Conservation (phyloP, 2,113 vertebrate genomes). For the Phalacrocorax brasilianus region DNA sequence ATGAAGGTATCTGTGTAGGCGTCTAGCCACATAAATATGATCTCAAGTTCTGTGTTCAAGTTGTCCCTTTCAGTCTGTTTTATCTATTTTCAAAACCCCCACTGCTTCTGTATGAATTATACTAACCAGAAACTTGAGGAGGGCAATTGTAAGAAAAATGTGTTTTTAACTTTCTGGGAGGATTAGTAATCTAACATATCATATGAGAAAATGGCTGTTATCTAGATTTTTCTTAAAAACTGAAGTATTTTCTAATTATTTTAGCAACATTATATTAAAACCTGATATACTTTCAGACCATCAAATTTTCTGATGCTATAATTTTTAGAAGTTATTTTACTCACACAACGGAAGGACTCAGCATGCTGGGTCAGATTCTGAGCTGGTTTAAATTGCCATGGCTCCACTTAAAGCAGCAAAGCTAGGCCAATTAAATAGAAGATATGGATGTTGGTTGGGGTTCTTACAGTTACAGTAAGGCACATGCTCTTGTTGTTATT, state of each 20-base stretch:
- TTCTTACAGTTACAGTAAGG: neutral
- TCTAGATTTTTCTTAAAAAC: neutral
- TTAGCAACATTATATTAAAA: neutral
- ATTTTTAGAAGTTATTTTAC: neutral
- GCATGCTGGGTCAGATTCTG: neutral
- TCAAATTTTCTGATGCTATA: neutral
- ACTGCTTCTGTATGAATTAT: neutral
- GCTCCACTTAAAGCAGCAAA: neutral
- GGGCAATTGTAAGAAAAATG: fast-evolving
- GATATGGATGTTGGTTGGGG: neutral
- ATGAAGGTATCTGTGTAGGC: neutral
- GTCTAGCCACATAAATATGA: neutral
- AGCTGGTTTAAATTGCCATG: neutral
- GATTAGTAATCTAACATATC: neutral
- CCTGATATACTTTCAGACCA: neutral
- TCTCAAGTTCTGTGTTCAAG: neutral
- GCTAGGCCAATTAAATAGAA: neutral
- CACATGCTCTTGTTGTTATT: neutral
- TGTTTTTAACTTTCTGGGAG: neutral
- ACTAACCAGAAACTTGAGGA: neutral
- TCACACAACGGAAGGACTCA: neutral
- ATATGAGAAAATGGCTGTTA: neutral
- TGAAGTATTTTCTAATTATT: neutral
- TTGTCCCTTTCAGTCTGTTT: neutral
- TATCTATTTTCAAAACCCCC: neutral